These are phyloP conservation scores for Acanthosepion lycidas DNA, from an alignment of 2,888 invertebrate genomes.

Conservation along the genomic window DNA sequence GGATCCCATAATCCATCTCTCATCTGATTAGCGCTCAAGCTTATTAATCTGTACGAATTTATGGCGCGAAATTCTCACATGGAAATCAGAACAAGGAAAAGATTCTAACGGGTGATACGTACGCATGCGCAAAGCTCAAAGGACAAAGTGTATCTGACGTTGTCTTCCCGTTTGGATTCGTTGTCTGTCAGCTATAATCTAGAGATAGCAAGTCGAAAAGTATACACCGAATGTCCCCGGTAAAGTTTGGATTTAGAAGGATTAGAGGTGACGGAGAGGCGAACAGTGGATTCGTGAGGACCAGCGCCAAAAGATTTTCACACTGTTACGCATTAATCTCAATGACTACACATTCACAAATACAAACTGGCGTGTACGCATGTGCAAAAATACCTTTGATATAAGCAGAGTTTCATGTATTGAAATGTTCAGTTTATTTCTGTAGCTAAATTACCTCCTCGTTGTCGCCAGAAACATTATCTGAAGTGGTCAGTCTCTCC, in stretches of 20 bases:
- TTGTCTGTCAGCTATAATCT: not conserved
- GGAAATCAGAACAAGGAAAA: not conserved
- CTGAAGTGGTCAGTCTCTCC: no score
- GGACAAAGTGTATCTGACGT: not conserved
- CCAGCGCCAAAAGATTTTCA: not conserved
- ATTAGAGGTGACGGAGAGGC: not conserved
- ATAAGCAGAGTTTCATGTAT: no score
- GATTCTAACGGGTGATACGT: not conserved
- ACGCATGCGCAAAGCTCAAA: not conserved
- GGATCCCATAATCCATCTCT: not conserved
- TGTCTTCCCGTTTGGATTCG: not conserved
- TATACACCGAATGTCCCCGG: not conserved
- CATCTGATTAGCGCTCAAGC: not conserved
- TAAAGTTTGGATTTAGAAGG: not conserved
- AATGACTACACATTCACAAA: no score
- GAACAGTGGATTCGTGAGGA: not conserved
- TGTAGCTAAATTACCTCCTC: no score
- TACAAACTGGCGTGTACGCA: no score
- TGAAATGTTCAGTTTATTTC: no score
- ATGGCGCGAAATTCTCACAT: not conserved
- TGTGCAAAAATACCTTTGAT: no score
- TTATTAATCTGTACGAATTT: not conserved
- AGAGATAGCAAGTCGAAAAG: not conserved
- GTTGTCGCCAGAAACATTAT: no score
- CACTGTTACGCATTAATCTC: not conserved